Percentiles rank a stretch among this genome's conserved stretches.
These are phyloP conservation scores for Ophioninae sp. DNA, from an alignment of 2,888 invertebrate species.

Conservation along the genomic window DNA sequence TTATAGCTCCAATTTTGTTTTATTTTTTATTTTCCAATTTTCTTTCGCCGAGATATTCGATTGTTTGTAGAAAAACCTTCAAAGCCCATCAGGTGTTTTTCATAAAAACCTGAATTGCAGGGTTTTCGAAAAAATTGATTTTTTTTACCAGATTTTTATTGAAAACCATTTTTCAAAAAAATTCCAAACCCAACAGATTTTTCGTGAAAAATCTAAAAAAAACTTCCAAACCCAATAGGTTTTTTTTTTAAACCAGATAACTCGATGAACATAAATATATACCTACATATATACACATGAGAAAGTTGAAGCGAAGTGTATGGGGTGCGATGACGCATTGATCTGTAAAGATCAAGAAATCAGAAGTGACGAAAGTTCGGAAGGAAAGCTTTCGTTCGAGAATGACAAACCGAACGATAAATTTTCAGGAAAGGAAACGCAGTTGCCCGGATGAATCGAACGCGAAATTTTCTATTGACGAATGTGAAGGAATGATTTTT, in stretches of 20 bases:
- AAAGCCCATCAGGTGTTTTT: too few species aligned
- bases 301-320: constrained; percentile 3
- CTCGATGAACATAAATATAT: neutral
- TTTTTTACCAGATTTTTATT: neutral
- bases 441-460: neutral
- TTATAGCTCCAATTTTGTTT: too few species aligned
- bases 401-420: constrained; percentile 18
- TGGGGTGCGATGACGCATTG: constrained; percentile 14
- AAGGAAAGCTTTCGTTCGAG: constrained; percentile 3
- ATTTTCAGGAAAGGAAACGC: constrained; percentile 14
- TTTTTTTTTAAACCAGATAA: too few species aligned
- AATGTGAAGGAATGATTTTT: neutral
- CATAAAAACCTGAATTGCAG: too few species aligned
- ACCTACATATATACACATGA: neutral
- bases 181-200: too few species aligned
- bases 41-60: too few species aligned
- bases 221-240: too few species aligned
- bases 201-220: too few species aligned
- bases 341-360: constrained; percentile 29
- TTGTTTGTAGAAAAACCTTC: too few species aligned
- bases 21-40: too few species aligned
- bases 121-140: too few species aligned
- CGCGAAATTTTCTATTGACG: neutral
- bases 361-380: constrained; percentile 16
- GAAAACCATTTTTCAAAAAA: too few species aligned